phyloP scores from a whole-genome alignment of 1,140 invertebrate genomes.

The Periplaneta americana region DNA sequence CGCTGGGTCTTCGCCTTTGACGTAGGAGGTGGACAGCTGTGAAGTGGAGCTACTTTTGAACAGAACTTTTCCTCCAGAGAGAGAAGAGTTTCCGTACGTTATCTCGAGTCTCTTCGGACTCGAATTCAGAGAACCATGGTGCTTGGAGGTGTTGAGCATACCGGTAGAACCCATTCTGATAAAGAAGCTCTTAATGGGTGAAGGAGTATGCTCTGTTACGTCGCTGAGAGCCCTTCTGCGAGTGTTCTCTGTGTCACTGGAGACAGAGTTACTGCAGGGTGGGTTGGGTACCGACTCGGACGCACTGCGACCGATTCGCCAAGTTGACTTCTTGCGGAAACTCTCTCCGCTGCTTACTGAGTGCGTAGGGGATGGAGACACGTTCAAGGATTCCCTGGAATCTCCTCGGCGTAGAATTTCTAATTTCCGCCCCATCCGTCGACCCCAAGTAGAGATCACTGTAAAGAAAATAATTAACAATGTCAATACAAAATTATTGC shows the following conservation, averaged over 20 bases:
- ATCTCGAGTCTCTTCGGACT: conserved; percentile 36
- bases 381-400: conserved; percentile 1
- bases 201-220: conserved; percentile 33
- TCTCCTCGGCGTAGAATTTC: conserved; percentile 65
- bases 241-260: not conserved
- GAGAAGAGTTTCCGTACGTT: not conserved
- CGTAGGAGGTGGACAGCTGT: conserved; percentile 59
- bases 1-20: conserved; percentile 71
- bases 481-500: no score
- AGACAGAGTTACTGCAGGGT: not conserved
- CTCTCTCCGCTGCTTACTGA: not conserved
- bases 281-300: conserved; percentile 28
- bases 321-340: conserved; percentile 18
- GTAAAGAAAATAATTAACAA: conserved; percentile 22
- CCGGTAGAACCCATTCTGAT: conserved; percentile 69
- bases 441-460: conserved; percentile 74
- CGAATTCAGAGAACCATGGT: conserved; percentile 30
- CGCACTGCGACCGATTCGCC: conserved; percentile 44
- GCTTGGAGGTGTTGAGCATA: conserved; percentile 55
- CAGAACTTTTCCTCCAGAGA: conserved; percentile 35
- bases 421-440: conserved; percentile 70
- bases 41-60: conserved; percentile 72
- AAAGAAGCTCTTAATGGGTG: conserved; percentile 65
- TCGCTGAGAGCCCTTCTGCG: not conserved
- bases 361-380: not conserved